These are phyloP conservation scores for Thereva unica DNA, from an alignment of 2,888 invertebrate genomes.

Conservation along the genomic window DNA sequence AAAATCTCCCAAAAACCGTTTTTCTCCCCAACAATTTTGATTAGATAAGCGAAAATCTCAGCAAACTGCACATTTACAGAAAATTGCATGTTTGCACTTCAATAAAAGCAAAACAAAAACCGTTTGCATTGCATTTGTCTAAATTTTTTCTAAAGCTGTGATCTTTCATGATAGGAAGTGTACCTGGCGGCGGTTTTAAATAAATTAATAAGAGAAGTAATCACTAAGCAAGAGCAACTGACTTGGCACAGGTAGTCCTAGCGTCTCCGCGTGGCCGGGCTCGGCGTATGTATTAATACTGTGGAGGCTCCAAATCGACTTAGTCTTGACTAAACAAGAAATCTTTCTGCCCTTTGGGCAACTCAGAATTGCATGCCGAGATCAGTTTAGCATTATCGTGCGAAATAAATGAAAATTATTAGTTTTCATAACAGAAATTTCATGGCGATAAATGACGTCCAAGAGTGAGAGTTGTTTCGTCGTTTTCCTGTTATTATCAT, in stretches of 20 bases:
- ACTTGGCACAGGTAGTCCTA: slow-evolving; percentile 26
- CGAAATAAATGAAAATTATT: slow-evolving; percentile 40
- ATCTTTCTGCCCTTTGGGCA: slow-evolving; percentile 29
- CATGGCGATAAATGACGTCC: slow-evolving; percentile 37
- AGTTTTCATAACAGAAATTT: slow-evolving; percentile 36
- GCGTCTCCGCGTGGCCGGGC: slow-evolving; percentile 3
- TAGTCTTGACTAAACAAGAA: slow-evolving; percentile 11
- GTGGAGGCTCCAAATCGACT: slow-evolving; percentile 9
- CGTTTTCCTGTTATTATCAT: slow-evolving; percentile 29
- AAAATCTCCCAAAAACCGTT: too few relatives aligned
- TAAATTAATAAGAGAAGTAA: slow-evolving; percentile 29
- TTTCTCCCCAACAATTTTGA: too few relatives aligned
- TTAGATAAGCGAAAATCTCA: too few relatives aligned
- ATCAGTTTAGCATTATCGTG: slow-evolving; percentile 41
- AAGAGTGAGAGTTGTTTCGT: slow-evolving; percentile 33
- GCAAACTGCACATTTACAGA: too few relatives aligned
- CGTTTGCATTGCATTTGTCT: slow-evolving; percentile 4
- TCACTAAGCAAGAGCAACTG: background rate
- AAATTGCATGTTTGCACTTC: too few relatives aligned
- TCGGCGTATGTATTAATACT: background rate
- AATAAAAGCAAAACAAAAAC: too few relatives aligned
- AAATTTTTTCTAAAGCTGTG: slow-evolving; percentile 20
- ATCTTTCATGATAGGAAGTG: slow-evolving; percentile 7
- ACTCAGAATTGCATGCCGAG: slow-evolving; percentile 31
- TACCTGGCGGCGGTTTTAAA: slow-evolving; percentile 20